A percentile compares a stretch with the other conserved stretches of the same genome.
These are phyloP conservation scores for Amorpha juglandis DNA, from an alignment of 2,888 invertebrate species.

Conservation along the genomic window DNA sequence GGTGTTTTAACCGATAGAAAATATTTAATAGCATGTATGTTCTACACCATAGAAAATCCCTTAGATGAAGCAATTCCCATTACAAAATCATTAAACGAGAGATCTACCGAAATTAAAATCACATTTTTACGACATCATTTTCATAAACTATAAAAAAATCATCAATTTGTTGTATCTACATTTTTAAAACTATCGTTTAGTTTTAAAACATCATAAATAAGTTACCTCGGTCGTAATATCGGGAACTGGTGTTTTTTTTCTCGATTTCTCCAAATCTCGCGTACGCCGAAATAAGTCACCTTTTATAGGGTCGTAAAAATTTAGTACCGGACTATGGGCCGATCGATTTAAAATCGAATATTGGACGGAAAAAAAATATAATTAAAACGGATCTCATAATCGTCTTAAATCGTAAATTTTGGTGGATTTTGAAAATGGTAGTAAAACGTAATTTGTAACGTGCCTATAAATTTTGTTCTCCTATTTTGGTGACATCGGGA, in stretches of 20 bases:
- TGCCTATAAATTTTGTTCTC: slow-evolving; percentile 11
- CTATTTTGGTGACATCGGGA: slow-evolving; percentile 4
- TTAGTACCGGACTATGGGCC: slow-evolving; percentile 59
- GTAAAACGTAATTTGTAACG: slow-evolving; percentile 26
- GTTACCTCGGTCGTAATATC: slow-evolving; percentile 80
- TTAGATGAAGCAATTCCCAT: slow-evolving; percentile 18
- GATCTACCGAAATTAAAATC: slow-evolving; percentile 19
- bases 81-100: slow-evolving; percentile 22
- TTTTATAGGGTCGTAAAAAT: slow-evolving; percentile 80
- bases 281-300: slow-evolving; percentile 73
- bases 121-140: slow-evolving; percentile 59
- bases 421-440: slow-evolving; percentile 39
- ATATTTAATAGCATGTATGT: not conserved
- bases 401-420: slow-evolving; percentile 54
- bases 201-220: slow-evolving; percentile 77
- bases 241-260: slow-evolving; percentile 50
- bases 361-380: slow-evolving; percentile 26
- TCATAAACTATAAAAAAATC: slow-evolving; percentile 48
- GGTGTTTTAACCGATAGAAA: not conserved
- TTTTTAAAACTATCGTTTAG: slow-evolving; percentile 62
- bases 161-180: slow-evolving; percentile 59
- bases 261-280: slow-evolving; percentile 47
- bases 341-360: slow-evolving; percentile 25
- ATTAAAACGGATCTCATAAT: slow-evolving; percentile 41
- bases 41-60: not conserved